Conservation (phyloP, 2,113 vertebrate genomes). For the Tympanuchus pallidicinctus region DNA sequence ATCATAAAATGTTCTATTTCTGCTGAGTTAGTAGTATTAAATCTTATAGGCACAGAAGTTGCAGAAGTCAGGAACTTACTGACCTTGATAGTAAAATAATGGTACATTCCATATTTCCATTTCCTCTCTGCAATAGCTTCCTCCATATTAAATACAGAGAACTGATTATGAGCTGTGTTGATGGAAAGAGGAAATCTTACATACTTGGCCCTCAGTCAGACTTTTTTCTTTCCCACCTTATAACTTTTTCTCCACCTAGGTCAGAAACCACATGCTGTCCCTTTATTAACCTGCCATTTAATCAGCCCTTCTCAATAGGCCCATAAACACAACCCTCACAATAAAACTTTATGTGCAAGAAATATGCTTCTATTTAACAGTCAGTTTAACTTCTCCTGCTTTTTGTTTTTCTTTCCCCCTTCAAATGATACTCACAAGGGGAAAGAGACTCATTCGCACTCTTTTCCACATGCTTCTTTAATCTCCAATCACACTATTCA, state of each 20-base stretch:
- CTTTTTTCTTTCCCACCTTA: conserved; percentile 44
- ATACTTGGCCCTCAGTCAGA: conserved; percentile 40
- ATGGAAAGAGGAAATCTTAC: background rate
- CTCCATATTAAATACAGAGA: background rate
- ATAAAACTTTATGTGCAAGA: conserved; percentile 72
- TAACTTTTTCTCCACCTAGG: conserved; percentile 56
- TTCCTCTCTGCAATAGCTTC: conserved; percentile 1
- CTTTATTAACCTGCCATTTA: conserved; percentile 69
- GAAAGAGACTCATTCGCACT: conserved; percentile 50
- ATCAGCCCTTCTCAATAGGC: conserved; percentile 60
- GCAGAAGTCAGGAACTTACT: background rate
- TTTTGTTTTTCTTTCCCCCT: conserved; percentile 38
- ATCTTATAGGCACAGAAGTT: background rate
- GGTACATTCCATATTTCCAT: background rate
- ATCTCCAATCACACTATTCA: conserved; percentile 4
- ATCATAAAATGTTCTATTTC: background rate
- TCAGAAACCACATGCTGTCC: conserved; percentile 67
- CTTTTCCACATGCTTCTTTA: conserved; percentile 49
- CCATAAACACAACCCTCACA: conserved; percentile 65
- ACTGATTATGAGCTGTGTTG: conserved; percentile 44
- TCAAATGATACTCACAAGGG: conserved; percentile 32
- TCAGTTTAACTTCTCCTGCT: conserved; percentile 57
- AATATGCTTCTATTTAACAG: conserved; percentile 70
- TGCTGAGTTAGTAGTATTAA: background rate
- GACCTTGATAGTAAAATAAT: background rate